Conservation (phyloP, 2,113 vertebrate genomes). For the Spea multiplicata region DNA sequence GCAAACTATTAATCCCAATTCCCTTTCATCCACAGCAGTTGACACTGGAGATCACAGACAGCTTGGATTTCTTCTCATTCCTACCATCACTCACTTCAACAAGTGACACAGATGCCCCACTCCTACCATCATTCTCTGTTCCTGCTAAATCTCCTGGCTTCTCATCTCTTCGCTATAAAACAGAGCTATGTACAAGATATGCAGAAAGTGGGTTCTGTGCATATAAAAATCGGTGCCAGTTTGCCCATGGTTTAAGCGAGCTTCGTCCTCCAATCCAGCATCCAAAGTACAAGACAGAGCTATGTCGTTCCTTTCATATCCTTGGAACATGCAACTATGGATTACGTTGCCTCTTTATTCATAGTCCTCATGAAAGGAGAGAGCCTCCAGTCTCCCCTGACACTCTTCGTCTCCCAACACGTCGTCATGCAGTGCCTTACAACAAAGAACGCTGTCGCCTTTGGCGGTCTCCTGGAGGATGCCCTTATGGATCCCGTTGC, state of each 20-base stretch:
- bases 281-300: constrained; percentile 49
- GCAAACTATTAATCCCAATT: no score
- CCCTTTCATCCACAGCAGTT: constrained; percentile 3
- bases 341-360: constrained; percentile 41
- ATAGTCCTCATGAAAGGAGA: constrained; percentile 29
- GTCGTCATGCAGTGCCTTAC: background rate
- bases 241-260: constrained; percentile 45
- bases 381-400: background rate
- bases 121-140: background rate
- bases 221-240: constrained; percentile 42
- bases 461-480: constrained; percentile 31
- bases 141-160: background rate
- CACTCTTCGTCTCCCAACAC: background rate
- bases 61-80: constrained; percentile 24
- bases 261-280: constrained; percentile 37
- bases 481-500: constrained; percentile 27
- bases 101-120: background rate
- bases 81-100: constrained; percentile 1
- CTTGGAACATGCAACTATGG: constrained; percentile 44
- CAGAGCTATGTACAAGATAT: constrained; percentile 43
- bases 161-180: constrained; percentile 44
- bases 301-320: constrained; percentile 47
- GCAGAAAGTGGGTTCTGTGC: constrained; percentile 40
- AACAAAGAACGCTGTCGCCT: constrained; percentile 24
- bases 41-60: background rate